Percentiles rank a stretch among this genome's conserved stretches.
These are phyloP conservation scores for Macropus fuliginosus DNA, from an alignment of 2,797 vertebrate species.

Conservation along the genomic window DNA sequence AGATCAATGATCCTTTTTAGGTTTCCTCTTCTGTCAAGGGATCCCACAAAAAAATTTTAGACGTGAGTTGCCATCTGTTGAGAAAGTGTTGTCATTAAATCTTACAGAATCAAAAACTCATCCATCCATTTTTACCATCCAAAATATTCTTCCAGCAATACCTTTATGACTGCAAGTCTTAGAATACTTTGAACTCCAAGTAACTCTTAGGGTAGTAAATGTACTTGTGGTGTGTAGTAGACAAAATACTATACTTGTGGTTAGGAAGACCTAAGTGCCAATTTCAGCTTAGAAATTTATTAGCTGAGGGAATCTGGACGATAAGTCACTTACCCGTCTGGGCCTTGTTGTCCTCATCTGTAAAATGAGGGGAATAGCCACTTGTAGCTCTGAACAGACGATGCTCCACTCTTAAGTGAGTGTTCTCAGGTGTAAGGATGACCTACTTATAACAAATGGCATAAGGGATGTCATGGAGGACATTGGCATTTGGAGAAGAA, in stretches of 20 bases:
- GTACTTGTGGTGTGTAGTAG: background rate
- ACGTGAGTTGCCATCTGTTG: background rate
- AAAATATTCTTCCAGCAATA: background rate
- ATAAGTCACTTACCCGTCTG: too few species aligned
- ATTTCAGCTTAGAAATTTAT: background rate
- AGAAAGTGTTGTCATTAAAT: background rate
- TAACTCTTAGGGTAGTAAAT: background rate
- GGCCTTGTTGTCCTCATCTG: too few species aligned
- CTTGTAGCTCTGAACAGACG: too few species aligned
- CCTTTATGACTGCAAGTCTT: background rate
- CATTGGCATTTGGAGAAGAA: too few species aligned
- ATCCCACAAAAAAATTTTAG: background rate
- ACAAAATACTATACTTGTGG: background rate
- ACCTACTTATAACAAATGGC: too few species aligned
- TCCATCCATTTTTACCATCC: background rate
- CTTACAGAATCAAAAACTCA: background rate
- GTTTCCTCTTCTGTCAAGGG: background rate
- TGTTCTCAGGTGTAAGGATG: too few species aligned
- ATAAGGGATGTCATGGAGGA: too few species aligned
- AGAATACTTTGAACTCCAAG: background rate
- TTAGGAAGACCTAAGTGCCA: background rate
- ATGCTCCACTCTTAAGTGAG: too few species aligned
- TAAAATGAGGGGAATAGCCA: too few species aligned
- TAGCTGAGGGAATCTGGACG: background rate
- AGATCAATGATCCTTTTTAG: background rate